Percentiles rank a stretch among this genome's conserved stretches.
These are phyloP conservation scores for Platynereis dumerilii DNA, from an alignment of 2,888 invertebrate genomes.

Conservation along the genomic window DNA sequence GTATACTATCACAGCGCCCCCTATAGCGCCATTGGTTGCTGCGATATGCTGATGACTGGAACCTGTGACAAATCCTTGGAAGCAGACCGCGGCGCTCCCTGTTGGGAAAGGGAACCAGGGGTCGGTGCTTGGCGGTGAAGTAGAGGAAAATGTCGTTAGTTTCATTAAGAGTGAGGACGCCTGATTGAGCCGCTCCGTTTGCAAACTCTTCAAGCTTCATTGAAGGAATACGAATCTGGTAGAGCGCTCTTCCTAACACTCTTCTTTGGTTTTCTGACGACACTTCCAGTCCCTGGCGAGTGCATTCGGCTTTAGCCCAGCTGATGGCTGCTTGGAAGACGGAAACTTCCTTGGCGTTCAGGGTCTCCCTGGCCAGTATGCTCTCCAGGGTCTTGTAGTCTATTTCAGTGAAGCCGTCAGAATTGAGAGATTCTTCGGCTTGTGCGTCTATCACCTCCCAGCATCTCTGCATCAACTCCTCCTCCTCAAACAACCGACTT, in stretches of 20 bases:
- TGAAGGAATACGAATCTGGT: constrained; percentile 89
- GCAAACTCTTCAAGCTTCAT: constrained; percentile 95
- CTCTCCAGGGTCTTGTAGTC: constrained; percentile 91
- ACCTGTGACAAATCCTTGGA: constrained; percentile 93
- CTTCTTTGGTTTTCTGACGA: constrained; percentile 74
- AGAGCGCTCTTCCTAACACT: constrained; percentile 72
- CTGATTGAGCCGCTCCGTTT: constrained; percentile 91
- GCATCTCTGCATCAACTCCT: constrained; percentile 86
- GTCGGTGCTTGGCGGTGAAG: constrained; percentile 89
- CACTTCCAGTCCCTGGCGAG: constrained; percentile 80
- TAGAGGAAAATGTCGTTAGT: constrained; percentile 94
- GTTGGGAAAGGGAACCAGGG: constrained; percentile 80
- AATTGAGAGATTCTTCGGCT: constrained; percentile 95
- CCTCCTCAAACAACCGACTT: constrained; percentile 93
- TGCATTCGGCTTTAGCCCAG: constrained; percentile 93
- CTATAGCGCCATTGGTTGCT: constrained; percentile 98
- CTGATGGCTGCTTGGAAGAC: constrained; percentile 85
- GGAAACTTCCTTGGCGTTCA: constrained; percentile 89
- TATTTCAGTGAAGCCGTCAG: constrained; percentile 95
- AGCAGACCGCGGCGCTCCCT: constrained; percentile 86
- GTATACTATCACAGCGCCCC: constrained; percentile 94
- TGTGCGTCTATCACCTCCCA: constrained; percentile 86
- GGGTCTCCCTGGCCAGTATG: constrained; percentile 88
- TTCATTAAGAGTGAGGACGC: constrained; percentile 88
- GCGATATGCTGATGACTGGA: constrained; percentile 94